These are phyloP conservation scores for Maccullochella peelii DNA, from an alignment of 2,113 vertebrate species.

Conservation along the genomic window DNA sequence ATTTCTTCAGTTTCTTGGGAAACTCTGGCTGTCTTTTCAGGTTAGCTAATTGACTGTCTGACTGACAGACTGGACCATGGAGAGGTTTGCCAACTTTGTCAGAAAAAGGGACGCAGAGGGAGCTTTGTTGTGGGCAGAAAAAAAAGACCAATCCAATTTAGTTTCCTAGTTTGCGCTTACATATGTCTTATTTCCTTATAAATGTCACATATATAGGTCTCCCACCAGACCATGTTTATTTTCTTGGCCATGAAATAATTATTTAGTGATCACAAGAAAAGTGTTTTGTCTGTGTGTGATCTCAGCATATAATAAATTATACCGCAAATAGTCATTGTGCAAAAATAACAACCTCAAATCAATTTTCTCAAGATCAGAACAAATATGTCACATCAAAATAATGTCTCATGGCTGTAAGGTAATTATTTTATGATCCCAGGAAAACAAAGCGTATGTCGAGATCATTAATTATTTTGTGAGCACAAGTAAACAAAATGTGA, in stretches of 20 bases:
- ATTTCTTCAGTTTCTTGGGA: constrained; percentile 8
- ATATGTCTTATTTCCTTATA: background rate
- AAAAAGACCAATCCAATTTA: constrained; percentile 22
- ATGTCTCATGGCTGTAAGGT: background rate
- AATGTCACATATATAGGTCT: background rate
- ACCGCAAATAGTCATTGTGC: background rate
- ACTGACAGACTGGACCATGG: constrained; percentile 11
- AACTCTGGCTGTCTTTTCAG: constrained; percentile 2
- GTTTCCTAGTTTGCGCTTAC: background rate
- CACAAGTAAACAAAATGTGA: constrained; percentile 2
- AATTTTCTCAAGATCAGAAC: background rate
- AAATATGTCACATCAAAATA: background rate
- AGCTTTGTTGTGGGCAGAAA: constrained; percentile 1
- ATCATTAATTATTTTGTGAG: background rate
- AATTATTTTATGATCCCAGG: background rate
- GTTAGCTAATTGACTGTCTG: constrained; percentile 34
- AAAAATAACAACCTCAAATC: background rate
- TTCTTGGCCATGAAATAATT: background rate
- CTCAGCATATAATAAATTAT: background rate
- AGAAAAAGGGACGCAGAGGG: constrained; percentile 2
- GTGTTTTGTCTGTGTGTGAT: background rate
- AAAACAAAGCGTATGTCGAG: background rate
- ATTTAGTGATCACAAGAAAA: background rate
- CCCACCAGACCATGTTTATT: background rate
- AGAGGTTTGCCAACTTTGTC: constrained; percentile 28